These are phyloP conservation scores for Arion vulgaris DNA, from an alignment of 1,140 invertebrate genomes.

Conservation along the genomic window DNA sequence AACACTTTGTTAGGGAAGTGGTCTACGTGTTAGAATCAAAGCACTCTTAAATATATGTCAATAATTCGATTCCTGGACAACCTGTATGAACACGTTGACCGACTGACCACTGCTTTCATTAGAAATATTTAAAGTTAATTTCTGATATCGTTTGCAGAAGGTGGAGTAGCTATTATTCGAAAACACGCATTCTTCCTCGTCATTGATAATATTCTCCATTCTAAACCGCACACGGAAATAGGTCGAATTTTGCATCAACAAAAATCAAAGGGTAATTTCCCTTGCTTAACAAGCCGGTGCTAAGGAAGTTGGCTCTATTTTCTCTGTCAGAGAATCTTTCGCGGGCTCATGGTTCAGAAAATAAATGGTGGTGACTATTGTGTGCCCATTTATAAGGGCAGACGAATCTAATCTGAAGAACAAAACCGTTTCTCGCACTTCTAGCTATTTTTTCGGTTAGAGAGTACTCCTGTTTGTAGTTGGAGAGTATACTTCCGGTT, in stretches of 20 bases:
- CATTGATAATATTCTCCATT: too few relatives aligned
- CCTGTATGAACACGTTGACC: too few relatives aligned
- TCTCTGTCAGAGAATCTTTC: background rate
- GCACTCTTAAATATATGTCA: too few relatives aligned
- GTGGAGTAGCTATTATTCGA: too few relatives aligned
- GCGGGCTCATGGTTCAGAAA: background rate
- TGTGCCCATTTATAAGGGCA: slow-evolving; percentile 10
- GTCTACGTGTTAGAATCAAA: too few relatives aligned
- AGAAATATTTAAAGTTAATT: too few relatives aligned
- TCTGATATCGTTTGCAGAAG: too few relatives aligned
- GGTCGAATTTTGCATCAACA: background rate
- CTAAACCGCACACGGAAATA: background rate
- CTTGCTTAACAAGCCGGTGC: slow-evolving; percentile 6
- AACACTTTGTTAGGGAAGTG: too few relatives aligned
- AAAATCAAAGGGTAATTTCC: slow-evolving; percentile 33
- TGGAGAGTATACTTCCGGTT: slow-evolving; percentile 24
- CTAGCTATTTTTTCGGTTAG: slow-evolving; percentile 6
- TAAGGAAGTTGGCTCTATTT: background rate
- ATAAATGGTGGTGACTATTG: slow-evolving; percentile 1
- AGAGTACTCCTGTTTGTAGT: slow-evolving; percentile 10
- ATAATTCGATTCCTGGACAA: too few relatives aligned
- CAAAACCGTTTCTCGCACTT: background rate
- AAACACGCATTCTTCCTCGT: too few relatives aligned
- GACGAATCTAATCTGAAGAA: background rate
- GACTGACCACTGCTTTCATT: too few relatives aligned